Percentiles rank a stretch among this genome's conserved stretches.
phyloP scores from a whole-genome alignment of 2,888 invertebrate genomes.

The Steinernema carpocapsae region DNA sequence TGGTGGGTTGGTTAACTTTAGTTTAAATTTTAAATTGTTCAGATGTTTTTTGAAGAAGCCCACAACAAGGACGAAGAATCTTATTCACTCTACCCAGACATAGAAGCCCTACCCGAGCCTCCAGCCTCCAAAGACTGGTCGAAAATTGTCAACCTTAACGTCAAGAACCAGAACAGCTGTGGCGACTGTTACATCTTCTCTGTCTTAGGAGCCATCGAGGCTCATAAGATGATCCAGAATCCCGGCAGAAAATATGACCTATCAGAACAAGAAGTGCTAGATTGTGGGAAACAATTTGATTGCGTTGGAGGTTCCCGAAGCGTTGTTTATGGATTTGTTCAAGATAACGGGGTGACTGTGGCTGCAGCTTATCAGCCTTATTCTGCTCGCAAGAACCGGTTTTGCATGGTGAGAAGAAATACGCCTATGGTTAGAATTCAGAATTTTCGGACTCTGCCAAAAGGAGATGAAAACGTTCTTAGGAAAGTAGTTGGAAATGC shows the following conservation, averaged over 20 bases:
- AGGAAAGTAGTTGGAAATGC: background rate
- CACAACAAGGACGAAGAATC: background rate
- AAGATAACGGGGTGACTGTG: too few relatives aligned
- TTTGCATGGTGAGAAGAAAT: background rate
- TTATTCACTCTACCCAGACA: background rate
- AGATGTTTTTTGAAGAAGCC: constrained; percentile 1
- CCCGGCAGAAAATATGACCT: background rate
- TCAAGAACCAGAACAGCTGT: background rate
- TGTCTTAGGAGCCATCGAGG: constrained; percentile 14
- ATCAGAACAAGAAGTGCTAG: constrained; percentile 18
- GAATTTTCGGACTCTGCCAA: background rate
- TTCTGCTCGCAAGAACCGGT: too few relatives aligned
- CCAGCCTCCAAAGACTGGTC: background rate
- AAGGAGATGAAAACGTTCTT: background rate
- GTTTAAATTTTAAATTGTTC: too few relatives aligned
- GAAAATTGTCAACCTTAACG: background rate
- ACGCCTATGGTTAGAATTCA: background rate
- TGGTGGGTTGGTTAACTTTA: too few relatives aligned
- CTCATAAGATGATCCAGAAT: background rate
- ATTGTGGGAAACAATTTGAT: background rate
- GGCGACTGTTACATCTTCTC: constrained; percentile 25
- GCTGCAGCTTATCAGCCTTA: too few relatives aligned
- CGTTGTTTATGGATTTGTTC: background rate
- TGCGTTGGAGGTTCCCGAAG: constrained; percentile 3
- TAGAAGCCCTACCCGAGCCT: background rate